Evolutionary conservation across 2,113 vertebrate genomes (phyloP), one percentile per base, ranked within the genome.

Genomic region (Menidia beryllina): DNA sequence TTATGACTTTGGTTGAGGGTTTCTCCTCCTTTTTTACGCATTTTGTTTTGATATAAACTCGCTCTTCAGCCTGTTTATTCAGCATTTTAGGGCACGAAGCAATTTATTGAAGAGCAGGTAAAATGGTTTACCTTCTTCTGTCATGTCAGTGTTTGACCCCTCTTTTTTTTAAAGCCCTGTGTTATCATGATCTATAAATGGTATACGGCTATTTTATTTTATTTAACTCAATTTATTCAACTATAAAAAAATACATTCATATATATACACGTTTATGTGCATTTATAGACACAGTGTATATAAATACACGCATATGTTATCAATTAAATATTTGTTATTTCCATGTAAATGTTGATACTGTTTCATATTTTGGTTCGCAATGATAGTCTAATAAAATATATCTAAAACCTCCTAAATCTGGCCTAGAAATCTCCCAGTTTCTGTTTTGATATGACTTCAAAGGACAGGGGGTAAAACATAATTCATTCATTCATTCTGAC

Each of bases 1-100:
- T n/a, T n/a, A n/a, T n/a, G n/a, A 67, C 27, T 63, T 72, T 50
- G 38, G 64, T n/a, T 55, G 9, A 20, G 9, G n/a, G 30, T 8
- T 8, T 8, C 7, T 8, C 30, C 10, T 1, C 30, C 7, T 39
- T 39, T 39, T 39, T 1, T 39, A 13, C 14, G 10, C 14, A 3
- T 39, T 39, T 39, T 39, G 7, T 39, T 39, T 39, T 39, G 38
- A 59, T 8, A 30, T 8, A 6, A 34, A 34, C 30, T 38, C 2
- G 11, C 71, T 77, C 64, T 84, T 76, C 52, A 19, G 0, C 36
- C 57, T 75, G 11, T 72, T 73, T 60, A 71, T 69, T 77, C 39
- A 77, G 62, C 41, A 56, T 34, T 34, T 34, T 34, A 5, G 30
- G 62, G 38, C 7, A 56, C 54, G 30, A 34, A 34, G 30, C 30